Evolutionary conservation across 1,140 invertebrate genomes (phyloP).

Genomic region (Nilaparvata lugens): DNA sequence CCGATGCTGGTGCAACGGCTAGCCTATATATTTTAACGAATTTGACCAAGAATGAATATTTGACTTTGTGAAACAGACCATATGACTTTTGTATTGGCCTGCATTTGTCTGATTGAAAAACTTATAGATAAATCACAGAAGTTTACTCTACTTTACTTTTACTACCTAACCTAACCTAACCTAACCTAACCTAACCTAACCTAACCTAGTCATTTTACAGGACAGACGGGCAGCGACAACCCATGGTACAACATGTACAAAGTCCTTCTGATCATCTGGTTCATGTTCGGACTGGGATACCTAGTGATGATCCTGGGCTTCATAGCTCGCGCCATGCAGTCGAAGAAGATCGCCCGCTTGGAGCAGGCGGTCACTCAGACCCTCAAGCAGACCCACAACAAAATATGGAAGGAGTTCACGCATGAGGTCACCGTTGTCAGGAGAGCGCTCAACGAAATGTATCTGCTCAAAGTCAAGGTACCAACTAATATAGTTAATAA

Average conservation of each 20-base stretch:
- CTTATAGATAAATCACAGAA: no score
- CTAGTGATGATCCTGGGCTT: constrained; percentile 85
- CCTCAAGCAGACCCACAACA: constrained; percentile 64
- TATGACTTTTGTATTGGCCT: no score
- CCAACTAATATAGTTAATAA: constrained; percentile 19
- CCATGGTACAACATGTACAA: constrained; percentile 56
- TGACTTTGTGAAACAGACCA: no score
- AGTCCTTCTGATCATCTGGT: constrained; percentile 69
- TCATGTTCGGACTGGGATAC: constrained; percentile 83
- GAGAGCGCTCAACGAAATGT: constrained; percentile 65
- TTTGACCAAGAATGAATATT: no score
- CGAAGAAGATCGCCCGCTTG: constrained; percentile 60
- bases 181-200: neutral
- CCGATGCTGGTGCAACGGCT: no score
- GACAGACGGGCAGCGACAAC: constrained; percentile 16
- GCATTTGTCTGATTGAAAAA: no score
- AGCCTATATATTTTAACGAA: no score
- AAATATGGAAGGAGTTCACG: constrained; percentile 66
- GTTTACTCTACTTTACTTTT: no score
- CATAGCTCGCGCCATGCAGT: constrained; percentile 62
- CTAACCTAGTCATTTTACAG: constrained; percentile 15
- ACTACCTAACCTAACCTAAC: no score
- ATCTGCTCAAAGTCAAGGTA: constrained; percentile 68
- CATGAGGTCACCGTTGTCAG: constrained; percentile 63
- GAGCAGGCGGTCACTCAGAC: constrained; percentile 65